Conservation (phyloP, 2,113 vertebrate genomes). For the Bambusicola thoracicus region DNA sequence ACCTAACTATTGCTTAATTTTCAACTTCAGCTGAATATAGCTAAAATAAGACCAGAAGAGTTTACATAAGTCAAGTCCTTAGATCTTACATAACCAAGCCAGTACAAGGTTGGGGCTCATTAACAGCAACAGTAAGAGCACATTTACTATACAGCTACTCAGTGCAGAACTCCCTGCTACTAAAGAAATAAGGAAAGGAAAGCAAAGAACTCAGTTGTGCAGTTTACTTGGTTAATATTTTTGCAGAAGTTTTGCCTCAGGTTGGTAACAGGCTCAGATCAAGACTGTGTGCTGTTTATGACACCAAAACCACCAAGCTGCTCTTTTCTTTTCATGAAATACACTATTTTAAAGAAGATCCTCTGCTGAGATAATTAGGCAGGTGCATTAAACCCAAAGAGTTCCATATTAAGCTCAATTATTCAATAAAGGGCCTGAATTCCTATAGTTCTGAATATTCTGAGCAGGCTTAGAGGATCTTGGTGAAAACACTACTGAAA, state of each 20-base stretch:
- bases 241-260: neutral
- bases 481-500: neutral
- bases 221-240: neutral
- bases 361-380: slow-evolving; percentile 6
- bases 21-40: neutral
- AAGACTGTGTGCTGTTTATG: neutral
- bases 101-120: neutral
- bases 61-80: neutral
- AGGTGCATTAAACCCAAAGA: slow-evolving; percentile 12
- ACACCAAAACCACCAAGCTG: neutral
- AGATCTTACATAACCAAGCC: neutral
- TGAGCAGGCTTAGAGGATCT: neutral
- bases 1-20: neutral
- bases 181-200: neutral
- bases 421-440: neutral
- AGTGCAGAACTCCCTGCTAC: neutral
- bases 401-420: neutral
- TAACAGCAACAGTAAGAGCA: neutral
- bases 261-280: neutral
- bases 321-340: neutral
- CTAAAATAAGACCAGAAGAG: neutral
- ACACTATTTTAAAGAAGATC: neutral
- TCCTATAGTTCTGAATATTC: neutral
- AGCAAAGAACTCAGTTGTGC: neutral
- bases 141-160: neutral